phyloP scores from a whole-genome alignment of 2,888 invertebrate genomes.

The Listrodromus nycthemerus region DNA sequence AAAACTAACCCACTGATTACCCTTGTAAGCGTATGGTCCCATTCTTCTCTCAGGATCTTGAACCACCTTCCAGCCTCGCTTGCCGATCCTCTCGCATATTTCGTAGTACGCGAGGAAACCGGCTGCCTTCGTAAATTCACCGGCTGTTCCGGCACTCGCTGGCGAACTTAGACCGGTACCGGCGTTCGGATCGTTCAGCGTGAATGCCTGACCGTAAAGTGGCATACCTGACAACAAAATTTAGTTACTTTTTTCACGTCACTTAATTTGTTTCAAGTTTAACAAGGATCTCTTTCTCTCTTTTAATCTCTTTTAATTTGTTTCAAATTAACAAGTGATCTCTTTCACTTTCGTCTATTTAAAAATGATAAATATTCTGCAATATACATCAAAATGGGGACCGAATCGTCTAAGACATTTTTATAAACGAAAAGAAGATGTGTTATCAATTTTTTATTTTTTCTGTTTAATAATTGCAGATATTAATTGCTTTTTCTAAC shows the following conservation, averaged over 20 bases:
- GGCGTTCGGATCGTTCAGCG: conserved; percentile 83
- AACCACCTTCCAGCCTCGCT: conserved; percentile 92
- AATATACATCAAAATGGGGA: no score
- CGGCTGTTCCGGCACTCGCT: conserved; percentile 92
- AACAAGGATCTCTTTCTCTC: no score
- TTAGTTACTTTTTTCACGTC: not conserved
- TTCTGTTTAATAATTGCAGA: no score
- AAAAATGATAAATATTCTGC: not conserved
- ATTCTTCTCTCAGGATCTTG: conserved; percentile 91
- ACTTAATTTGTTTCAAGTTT: not conserved
- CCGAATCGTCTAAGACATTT: no score
- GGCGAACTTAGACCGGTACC: conserved; percentile 89
- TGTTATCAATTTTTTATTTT: no score
- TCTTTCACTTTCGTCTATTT: not conserved
- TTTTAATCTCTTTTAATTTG: no score
- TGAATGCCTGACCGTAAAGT: conserved; percentile 94
- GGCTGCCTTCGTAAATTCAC: conserved; percentile 93
- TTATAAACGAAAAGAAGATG: no score
- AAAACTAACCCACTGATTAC: conserved; percentile 96
- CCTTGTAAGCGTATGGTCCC: conserved; percentile 95
- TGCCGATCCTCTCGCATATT: conserved; percentile 93
- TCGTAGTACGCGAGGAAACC: conserved; percentile 96
- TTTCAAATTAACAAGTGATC: no score
- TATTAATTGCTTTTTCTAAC: no score
- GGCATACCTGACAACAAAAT: conserved; percentile 87